These are phyloP conservation scores for Falco naumanni DNA, from an alignment of 2,797 vertebrate genomes.

Conservation along the genomic window DNA sequence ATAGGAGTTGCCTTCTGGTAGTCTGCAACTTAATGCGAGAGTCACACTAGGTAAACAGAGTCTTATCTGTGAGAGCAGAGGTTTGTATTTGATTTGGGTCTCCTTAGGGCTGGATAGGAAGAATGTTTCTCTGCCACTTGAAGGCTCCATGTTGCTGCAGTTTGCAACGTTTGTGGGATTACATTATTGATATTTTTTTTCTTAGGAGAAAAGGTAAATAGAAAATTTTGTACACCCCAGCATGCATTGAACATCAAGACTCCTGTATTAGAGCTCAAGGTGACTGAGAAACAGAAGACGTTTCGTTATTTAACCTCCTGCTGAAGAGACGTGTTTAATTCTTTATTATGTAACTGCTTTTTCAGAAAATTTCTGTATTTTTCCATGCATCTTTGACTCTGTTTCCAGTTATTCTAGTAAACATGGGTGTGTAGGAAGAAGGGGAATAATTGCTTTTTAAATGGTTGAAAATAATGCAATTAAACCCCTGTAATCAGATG, in stretches of 20 bases:
- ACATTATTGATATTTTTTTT: background rate
- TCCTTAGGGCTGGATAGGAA: background rate
- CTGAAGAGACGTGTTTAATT: background rate
- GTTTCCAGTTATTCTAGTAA: slow-evolving; percentile 2
- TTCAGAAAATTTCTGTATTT: background rate
- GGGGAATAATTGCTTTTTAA: background rate
- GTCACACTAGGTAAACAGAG: background rate
- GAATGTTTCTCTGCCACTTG: background rate
- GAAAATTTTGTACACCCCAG: background rate
- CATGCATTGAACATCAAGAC: background rate
- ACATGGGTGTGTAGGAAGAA: background rate
- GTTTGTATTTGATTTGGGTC: background rate
- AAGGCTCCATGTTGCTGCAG: background rate
- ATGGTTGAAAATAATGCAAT: slow-evolving; percentile 2
- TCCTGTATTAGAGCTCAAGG: background rate
- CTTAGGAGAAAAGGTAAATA: background rate
- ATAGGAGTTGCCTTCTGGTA: background rate
- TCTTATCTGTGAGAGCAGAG: background rate
- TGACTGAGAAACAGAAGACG: background rate
- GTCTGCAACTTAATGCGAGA: background rate
- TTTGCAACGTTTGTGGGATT: background rate
- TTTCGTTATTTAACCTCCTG: background rate
- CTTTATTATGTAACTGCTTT: background rate
- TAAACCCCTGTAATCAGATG: background rate
- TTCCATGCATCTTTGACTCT: background rate